phyloP scores from a whole-genome alignment of 2,888 invertebrate genomes.

The Cactoblastis cactorum region DNA sequence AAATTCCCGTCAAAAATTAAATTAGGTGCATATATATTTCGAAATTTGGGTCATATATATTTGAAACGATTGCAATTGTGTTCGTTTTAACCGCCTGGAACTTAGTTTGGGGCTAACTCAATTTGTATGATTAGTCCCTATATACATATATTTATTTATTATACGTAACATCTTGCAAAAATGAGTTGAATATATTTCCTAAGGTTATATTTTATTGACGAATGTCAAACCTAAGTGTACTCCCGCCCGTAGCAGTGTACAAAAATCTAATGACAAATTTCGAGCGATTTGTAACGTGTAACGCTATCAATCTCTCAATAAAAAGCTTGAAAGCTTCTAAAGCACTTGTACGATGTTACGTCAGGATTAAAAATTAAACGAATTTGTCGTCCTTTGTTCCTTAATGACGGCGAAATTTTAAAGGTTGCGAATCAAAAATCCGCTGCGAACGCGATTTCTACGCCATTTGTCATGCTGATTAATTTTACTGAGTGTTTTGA shows the following conservation, averaged over 20 bases:
- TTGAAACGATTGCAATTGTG: no score
- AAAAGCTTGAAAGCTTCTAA: slow-evolving; percentile 29
- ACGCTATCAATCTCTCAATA: slow-evolving; percentile 44
- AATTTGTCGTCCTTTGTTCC: not conserved
- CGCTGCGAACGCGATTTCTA: not conserved
- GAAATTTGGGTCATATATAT: not conserved
- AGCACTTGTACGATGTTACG: not conserved
- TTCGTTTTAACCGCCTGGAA: no score
- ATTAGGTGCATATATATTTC: not conserved
- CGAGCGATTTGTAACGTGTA: slow-evolving; percentile 30
- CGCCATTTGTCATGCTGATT: not conserved
- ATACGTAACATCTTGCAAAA: no score
- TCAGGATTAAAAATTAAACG: not conserved
- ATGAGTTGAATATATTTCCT: no score
- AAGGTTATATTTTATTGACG: slow-evolving; percentile 27
- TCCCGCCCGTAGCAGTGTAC: no score
- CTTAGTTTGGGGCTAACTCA: no score
- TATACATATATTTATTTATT: no score
- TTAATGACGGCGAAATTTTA: not conserved
- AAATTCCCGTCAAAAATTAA: not conserved
- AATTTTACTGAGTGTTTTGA: not conserved
- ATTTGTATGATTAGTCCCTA: no score
- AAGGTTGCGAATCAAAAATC: not conserved
- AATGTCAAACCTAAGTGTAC: slow-evolving; percentile 36
- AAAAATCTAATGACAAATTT: slow-evolving; percentile 35